Conservation (phyloP, 30 jellyfish, hydroid and myxozoan genomes). For the Aurelia aurita region DNA sequence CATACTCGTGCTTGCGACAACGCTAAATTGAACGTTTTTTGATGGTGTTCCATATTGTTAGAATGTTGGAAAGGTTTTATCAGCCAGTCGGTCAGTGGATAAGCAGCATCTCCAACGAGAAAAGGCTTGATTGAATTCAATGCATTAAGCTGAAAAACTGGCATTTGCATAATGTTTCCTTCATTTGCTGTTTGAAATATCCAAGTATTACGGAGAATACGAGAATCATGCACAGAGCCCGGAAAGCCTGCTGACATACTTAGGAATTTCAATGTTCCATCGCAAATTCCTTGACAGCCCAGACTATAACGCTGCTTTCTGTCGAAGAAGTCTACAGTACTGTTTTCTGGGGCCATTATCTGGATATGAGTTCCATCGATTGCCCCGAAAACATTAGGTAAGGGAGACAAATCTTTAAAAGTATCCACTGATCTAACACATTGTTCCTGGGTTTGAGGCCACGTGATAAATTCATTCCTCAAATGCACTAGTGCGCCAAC, state of each 20-base stretch:
- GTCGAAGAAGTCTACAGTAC: slow-evolving; percentile 34
- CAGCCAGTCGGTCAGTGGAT: slow-evolving; percentile 36
- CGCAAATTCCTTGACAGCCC: slow-evolving; percentile 65
- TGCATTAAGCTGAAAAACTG: slow-evolving; percentile 15
- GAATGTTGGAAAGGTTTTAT: slow-evolving; percentile 19
- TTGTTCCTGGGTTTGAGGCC: slow-evolving; percentile 21
- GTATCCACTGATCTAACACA: slow-evolving; percentile 11
- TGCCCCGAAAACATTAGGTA: slow-evolving; percentile 48
- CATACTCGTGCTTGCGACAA: slow-evolving; percentile 31
- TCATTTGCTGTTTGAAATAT: slow-evolving; percentile 21
- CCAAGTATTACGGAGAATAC: slow-evolving; percentile 40
- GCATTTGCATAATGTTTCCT: slow-evolving; percentile 8
- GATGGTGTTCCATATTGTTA: not conserved
- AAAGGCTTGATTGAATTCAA: not conserved
- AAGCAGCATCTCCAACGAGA: slow-evolving; percentile 38
- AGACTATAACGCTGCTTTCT: slow-evolving; percentile 46
- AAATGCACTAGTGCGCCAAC: slow-evolving; percentile 29
- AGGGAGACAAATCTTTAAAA: slow-evolving; percentile 14
- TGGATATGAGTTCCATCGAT: slow-evolving; percentile 33
- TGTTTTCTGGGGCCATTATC: slow-evolving; percentile 17
- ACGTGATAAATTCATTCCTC: slow-evolving; percentile 4
- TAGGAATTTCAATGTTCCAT: slow-evolving; percentile 18
- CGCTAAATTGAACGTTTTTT: slow-evolving; percentile 12
- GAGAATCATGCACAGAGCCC: slow-evolving; percentile 46
- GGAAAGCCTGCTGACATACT: slow-evolving; percentile 48